Conservation (phyloP, 2,797 vertebrate species). For the Darevskia mixta region DNA sequence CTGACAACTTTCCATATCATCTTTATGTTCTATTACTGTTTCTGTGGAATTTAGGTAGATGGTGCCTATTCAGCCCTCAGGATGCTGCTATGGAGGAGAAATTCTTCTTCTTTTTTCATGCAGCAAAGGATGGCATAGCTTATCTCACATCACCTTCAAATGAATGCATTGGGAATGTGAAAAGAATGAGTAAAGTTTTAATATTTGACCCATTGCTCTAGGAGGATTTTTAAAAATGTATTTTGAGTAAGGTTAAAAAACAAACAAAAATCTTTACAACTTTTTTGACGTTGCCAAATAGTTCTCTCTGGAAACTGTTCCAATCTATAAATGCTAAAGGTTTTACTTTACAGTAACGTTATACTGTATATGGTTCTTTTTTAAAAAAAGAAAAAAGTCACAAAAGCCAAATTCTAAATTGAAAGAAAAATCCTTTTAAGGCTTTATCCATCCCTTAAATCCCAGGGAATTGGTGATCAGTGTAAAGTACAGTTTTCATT, state of each 20-base stretch:
- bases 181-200: neutral
- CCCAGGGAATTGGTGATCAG: neutral
- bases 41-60: neutral
- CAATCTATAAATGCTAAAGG: conserved; percentile 11
- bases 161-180: neutral
- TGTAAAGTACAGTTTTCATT: conserved; percentile 1
- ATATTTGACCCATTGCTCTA: neutral
- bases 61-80: neutral
- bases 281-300: conserved; percentile 8
- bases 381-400: neutral
- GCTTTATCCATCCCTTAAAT: conserved; percentile 11
- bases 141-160: neutral
- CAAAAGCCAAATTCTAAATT: conserved; percentile 2
- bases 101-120: neutral
- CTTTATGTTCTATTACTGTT: neutral
- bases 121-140: neutral
- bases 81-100: neutral
- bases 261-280: neutral
- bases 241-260: neutral
- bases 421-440: conserved; percentile 9
- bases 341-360: conserved; percentile 25
- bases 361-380: conserved; percentile 1
- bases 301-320: neutral
- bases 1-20: neutral
- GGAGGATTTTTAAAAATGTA: neutral